phyloP scores from a whole-genome alignment of 2,113 vertebrate genomes.

The Beaufortia kweichowensis region DNA sequence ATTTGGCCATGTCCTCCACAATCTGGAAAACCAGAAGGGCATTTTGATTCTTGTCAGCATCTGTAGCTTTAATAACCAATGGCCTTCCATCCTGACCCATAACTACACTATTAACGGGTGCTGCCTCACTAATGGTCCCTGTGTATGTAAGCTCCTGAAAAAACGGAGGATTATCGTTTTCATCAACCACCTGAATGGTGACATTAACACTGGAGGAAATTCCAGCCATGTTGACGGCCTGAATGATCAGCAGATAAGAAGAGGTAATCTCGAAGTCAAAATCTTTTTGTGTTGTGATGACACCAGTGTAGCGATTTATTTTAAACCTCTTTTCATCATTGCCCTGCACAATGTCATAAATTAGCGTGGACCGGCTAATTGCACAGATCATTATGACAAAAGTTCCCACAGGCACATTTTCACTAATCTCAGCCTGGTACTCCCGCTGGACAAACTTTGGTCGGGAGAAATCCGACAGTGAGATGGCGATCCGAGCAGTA shows the following conservation, averaged over 20 bases:
- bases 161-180: constrained; percentile 88
- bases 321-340: constrained; percentile 80
- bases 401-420: constrained; percentile 85
- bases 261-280: constrained; percentile 87
- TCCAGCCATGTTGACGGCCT: constrained; percentile 90
- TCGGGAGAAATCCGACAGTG: constrained; percentile 86
- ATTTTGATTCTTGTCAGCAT: constrained; percentile 91
- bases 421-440: constrained; percentile 91
- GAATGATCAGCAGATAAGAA: constrained; percentile 81
- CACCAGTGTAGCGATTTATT: constrained; percentile 91
- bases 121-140: constrained; percentile 88
- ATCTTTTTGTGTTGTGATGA: constrained; percentile 81
- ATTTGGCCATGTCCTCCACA: constrained; percentile 86
- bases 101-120: constrained; percentile 88
- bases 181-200: constrained; percentile 87
- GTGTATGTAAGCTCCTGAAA: constrained; percentile 85
- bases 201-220: constrained; percentile 84
- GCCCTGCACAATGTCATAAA: constrained; percentile 87
- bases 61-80: constrained; percentile 85
- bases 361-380: constrained; percentile 84
- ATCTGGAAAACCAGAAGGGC: constrained; percentile 93
- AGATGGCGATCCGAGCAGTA: constrained; percentile 85
- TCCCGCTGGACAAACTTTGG: constrained; percentile 89
- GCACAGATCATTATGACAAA: constrained; percentile 84
- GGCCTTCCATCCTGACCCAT: constrained; percentile 80